Evolutionary conservation across 2,888 invertebrate genomes (phyloP).

Genomic region (Drosophila kanekoi): DNA sequence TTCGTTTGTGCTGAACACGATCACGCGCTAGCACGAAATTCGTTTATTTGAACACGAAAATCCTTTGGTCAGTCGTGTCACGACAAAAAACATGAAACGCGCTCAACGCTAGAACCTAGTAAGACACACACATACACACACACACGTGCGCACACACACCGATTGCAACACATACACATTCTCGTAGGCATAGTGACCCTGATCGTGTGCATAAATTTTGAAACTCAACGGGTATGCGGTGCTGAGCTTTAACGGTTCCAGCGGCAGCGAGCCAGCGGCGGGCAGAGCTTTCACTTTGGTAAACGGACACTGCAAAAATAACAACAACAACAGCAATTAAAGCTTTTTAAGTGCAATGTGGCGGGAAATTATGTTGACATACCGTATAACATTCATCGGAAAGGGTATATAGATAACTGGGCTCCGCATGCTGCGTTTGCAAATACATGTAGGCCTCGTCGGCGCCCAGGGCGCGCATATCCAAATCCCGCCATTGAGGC

Average conservation of each 20-base stretch:
- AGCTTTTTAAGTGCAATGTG: conserved; percentile 19
- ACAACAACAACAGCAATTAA: conserved; percentile 8
- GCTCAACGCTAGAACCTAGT: conserved; percentile 7
- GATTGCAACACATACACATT: conserved; percentile 70
- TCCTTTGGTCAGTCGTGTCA: too few species aligned
- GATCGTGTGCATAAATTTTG: conserved; percentile 86
- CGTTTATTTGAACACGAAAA: too few species aligned
- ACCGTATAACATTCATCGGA: conserved; percentile 90
- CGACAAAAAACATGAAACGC: neutral
- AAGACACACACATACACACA: conserved; percentile 2
- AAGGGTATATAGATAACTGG: conserved; percentile 88
- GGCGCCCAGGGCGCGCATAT: conserved; percentile 87
- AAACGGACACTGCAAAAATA: conserved; percentile 87
- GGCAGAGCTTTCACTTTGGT: conserved; percentile 85
- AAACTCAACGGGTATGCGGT: conserved; percentile 87
- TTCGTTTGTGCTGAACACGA: too few species aligned
- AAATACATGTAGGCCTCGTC: conserved; percentile 89
- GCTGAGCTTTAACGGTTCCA: conserved; percentile 85
- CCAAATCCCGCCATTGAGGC: conserved; percentile 87
- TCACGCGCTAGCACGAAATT: neutral
- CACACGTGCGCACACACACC: neutral
- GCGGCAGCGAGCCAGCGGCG: conserved; percentile 24
- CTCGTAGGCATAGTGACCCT: conserved; percentile 85
- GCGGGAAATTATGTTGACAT: conserved; percentile 74
- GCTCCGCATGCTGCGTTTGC: conserved; percentile 75